Conservation (phyloP, 1,140 invertebrate species). For the Zaprionus inermis region DNA sequence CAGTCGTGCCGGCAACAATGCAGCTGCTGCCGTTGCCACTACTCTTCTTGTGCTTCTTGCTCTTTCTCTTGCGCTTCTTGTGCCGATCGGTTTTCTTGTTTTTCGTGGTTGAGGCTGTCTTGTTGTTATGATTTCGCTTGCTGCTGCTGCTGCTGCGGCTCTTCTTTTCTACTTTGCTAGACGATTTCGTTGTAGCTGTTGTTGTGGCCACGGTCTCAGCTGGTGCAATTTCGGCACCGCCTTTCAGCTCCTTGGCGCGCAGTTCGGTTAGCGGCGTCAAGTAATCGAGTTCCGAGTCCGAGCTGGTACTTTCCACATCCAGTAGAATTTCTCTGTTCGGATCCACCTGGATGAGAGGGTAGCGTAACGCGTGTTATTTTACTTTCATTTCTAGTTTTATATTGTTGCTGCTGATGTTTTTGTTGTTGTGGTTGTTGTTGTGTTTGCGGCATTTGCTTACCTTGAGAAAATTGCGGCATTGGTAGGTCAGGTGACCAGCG, state of each 20-base stretch:
- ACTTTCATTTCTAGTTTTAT: constrained; percentile 1
- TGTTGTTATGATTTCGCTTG: constrained; percentile 27
- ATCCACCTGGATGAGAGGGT: constrained; percentile 86
- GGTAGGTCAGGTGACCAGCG: constrained; percentile 97
- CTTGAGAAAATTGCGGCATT: constrained; percentile 98
- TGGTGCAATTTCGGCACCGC: constrained; percentile 85
- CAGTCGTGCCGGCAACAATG: neutral
- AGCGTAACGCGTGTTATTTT: constrained; percentile 18
- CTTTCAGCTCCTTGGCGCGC: constrained; percentile 89
- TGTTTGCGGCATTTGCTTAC: constrained; percentile 84
- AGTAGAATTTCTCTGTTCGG: constrained; percentile 95
- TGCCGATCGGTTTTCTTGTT: constrained; percentile 58
- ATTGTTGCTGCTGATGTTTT: neutral
- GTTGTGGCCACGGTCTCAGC: constrained; percentile 22
- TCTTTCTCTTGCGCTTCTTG: constrained; percentile 70
- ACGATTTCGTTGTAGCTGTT: constrained; percentile 20
- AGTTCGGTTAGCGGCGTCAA: constrained; percentile 92
- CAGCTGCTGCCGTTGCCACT: neutral
- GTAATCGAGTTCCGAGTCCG: constrained; percentile 93
- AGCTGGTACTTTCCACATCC: constrained; percentile 98
- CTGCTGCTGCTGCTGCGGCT: constrained; percentile 19
- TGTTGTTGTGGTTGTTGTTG: neutral
- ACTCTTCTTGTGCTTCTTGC: constrained; percentile 58
- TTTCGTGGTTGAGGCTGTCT: constrained; percentile 34
- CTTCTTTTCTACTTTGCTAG: constrained; percentile 44